Percentiles rank a stretch among this genome's conserved stretches.
Evolutionary conservation across 2,797 vertebrate species (phyloP).

Genomic region (Adelosebastes latens): DNA sequence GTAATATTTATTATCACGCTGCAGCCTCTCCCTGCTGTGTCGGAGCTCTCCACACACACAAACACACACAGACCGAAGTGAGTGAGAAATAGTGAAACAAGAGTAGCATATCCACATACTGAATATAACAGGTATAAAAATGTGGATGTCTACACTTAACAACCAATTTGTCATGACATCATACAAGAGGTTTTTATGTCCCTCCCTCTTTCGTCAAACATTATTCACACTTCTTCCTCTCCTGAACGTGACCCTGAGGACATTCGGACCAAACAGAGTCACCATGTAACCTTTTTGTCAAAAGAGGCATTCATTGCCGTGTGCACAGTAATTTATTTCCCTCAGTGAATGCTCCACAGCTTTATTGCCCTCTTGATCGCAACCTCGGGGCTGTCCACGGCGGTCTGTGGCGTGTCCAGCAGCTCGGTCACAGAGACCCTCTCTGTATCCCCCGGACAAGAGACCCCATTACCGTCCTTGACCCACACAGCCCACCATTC

Average conservation of each 20-base stretch:
- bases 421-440: slow-evolving; percentile 57
- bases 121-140: not conserved
- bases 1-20: too few species aligned
- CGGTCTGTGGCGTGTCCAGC: slow-evolving; percentile 19
- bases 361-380: slow-evolving; percentile 52
- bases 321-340: slow-evolving; percentile 57
- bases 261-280: slow-evolving; percentile 28
- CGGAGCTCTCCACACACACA: too few species aligned
- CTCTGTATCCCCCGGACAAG: slow-evolving; percentile 68
- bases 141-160: not conserved
- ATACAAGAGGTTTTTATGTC: slow-evolving; percentile 13
- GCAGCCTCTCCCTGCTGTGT: too few species aligned
- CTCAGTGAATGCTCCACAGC: slow-evolving; percentile 26
- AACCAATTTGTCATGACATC: not conserved
- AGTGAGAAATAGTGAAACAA: too few species aligned
- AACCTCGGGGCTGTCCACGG: slow-evolving; percentile 34
- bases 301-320: slow-evolving; percentile 47
- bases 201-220: slow-evolving; percentile 2
- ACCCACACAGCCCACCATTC: slow-evolving; percentile 77
- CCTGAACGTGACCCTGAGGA: slow-evolving; percentile 24
- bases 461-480: slow-evolving; percentile 70
- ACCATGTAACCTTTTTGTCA: slow-evolving; percentile 38
- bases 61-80: too few species aligned
- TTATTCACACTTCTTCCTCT: slow-evolving; percentile 21
- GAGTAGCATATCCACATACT: too few species aligned